Conservation (phyloP, 2,888 invertebrate genomes). For the Drosophila aldrichi region DNA sequence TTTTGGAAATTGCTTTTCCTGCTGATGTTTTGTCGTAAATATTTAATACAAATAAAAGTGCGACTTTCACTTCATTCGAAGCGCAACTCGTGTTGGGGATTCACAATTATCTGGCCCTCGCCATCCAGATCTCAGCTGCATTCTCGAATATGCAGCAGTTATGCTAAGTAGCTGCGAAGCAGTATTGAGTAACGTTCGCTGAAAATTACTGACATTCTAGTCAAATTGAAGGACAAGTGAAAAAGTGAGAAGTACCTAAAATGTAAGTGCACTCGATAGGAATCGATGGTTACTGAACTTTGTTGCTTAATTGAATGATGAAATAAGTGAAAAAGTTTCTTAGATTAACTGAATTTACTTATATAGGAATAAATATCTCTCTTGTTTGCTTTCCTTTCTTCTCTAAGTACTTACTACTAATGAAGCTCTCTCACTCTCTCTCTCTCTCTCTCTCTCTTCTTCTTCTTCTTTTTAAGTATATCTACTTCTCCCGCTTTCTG, state of each 20-base stretch:
- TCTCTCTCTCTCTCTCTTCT: no score
- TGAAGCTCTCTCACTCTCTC: no score
- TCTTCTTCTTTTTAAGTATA: no score
- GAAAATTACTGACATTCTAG: constrained; percentile 3
- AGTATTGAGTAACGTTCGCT: not conserved
- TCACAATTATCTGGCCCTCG: constrained; percentile 30
- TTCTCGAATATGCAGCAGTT: constrained; percentile 19
- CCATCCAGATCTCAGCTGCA: constrained; percentile 30
- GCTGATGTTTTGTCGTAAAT: constrained; percentile 60
- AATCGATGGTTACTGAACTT: not conserved
- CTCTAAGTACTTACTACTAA: not conserved
- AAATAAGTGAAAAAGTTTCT: not conserved
- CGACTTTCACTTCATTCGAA: constrained; percentile 74
- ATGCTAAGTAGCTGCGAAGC: constrained; percentile 17
- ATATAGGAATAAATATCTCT: no score
- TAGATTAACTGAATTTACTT: not conserved
- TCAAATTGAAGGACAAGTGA: not conserved
- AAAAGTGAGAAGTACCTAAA: no score
- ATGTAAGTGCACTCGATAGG: not conserved
- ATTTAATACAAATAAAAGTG: constrained; percentile 74
- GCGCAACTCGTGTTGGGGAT: constrained; percentile 48
- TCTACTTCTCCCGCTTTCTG: no score
- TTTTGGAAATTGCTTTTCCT: constrained; percentile 59
- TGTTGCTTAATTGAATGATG: not conserved
- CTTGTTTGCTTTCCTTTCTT: not conserved